Conservation (phyloP, 2,888 invertebrate species). For the Lordiphosa andalusiaca region DNA sequence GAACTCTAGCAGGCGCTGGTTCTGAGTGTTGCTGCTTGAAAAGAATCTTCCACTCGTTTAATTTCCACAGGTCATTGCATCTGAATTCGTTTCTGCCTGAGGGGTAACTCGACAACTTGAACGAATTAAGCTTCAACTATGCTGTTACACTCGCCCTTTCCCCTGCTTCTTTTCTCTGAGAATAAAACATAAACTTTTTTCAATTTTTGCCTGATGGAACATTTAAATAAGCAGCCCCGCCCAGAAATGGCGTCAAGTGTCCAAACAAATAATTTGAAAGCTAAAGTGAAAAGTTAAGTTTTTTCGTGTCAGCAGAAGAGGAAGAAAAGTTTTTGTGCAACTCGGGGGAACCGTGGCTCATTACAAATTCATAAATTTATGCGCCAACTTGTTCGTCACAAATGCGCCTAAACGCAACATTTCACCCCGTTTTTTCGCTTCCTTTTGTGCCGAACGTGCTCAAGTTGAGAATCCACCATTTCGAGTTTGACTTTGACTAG, state of each 20-base stretch:
- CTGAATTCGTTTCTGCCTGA: no score
- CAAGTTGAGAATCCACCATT: constrained; percentile 6
- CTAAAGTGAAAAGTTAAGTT: constrained; percentile 31
- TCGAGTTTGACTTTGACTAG: neutral
- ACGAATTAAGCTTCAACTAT: no score
- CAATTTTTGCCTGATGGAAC: constrained; percentile 33
- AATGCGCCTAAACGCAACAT: constrained; percentile 49
- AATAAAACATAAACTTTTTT: constrained; percentile 52
- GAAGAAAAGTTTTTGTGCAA: constrained; percentile 15
- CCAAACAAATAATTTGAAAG: constrained; percentile 62
- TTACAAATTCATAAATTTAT: constrained; percentile 68
- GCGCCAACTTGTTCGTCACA: constrained; percentile 48
- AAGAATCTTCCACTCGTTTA: no score
- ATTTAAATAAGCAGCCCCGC: constrained; percentile 23
- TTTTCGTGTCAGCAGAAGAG: neutral
- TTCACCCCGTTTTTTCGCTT: constrained; percentile 10
- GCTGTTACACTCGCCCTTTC: no score
- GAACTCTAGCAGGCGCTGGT: no score
- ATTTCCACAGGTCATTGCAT: no score
- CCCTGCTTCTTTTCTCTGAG: constrained; percentile 7
- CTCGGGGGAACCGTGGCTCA: constrained; percentile 20
- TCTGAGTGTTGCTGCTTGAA: no score
- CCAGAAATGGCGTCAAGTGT: constrained; percentile 53
- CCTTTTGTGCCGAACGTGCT: neutral
- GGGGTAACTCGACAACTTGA: no score